Percentiles rank a stretch among this genome's conserved stretches.
phyloP scores from a whole-genome alignment of 2,888 invertebrate species.

The Chironomus tentans region DNA sequence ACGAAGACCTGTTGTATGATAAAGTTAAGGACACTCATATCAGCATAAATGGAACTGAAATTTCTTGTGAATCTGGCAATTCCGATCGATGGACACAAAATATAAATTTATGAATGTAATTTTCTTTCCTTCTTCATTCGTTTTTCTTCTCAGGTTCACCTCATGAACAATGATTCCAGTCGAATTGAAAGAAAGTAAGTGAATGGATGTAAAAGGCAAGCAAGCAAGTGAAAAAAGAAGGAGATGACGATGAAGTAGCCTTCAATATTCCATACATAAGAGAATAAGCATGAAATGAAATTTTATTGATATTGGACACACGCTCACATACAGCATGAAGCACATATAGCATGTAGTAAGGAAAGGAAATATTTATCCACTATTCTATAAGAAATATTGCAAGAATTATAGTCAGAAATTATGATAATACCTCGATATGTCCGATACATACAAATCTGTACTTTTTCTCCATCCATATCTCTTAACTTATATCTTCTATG shows the following conservation, averaged over 20 bases:
- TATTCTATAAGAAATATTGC: slow-evolving; percentile 16
- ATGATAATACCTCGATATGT: slow-evolving; percentile 23
- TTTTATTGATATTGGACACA: slow-evolving; percentile 26
- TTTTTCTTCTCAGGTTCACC: not conserved
- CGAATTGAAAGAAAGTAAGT: not conserved
- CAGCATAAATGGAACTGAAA: not conserved
- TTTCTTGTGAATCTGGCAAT: not conserved
- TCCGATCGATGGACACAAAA: slow-evolving; percentile 20
- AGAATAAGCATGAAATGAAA: slow-evolving; percentile 16
- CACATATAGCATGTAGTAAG: no score
- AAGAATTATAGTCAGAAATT: slow-evolving; percentile 17
- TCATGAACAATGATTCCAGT: not conserved
- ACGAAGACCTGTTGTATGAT: no score
- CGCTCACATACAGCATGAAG: not conserved
- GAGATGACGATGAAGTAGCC: no score
- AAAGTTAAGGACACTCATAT: no score
- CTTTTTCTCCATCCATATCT: not conserved
- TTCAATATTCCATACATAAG: not conserved
- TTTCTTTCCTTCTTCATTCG: not conserved
- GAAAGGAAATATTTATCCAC: slow-evolving; percentile 4
- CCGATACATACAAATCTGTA: slow-evolving; percentile 13
- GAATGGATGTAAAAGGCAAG: not conserved
- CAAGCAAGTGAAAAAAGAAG: not conserved
- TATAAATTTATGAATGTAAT: slow-evolving; percentile 19
- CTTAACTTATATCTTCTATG: not conserved